Base-by-base conservation (phyloP, 2,888 invertebrate species). In the Nymphalis c-album region DNA sequence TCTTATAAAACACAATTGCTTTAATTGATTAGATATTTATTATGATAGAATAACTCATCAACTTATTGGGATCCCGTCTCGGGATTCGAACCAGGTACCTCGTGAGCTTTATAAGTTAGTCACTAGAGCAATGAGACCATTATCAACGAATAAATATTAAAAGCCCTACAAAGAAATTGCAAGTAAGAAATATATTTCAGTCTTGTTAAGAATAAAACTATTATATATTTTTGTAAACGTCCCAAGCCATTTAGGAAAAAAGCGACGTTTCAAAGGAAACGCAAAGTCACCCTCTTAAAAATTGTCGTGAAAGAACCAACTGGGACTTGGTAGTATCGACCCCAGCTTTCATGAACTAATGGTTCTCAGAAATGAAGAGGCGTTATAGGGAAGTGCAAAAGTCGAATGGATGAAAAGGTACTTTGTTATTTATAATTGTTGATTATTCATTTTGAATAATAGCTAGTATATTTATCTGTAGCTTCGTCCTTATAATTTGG, bases 261-360 rank as follows among this genome's bases (percentile, higher is more conserved):
- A 40, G 18, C 57, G 57, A 18, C 18, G 75, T 76, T 81, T 74
- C 71, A 74, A 76, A 75, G 70, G 78, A 83, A 84, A 76, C 74
- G 86, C 85, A 69, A 74, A 83, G 84, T 88, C 87, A 85, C 79
- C 77, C 73, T 73, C 80, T 80, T 84, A 85, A 84, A 80, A 78
- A 78, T 74, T 70, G 73, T 76, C 76, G 71, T 85, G 81, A 82
- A 87, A 83, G 40, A 57, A 35, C 53, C 83, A 76, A 79, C 75
- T 79, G 79, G 71, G 35, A 53, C 47, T 60, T 57, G 22, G 31
- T 45, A 51, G 40, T 61, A 67, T 70, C 70, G 59, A 62, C 58
- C 40, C 40, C 53, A 53, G 55, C 51, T 64, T 67, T 61, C 63
- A 67, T 63, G 62, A 20, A 51, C 50, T 63, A 55, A 55, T 59